These are phyloP conservation scores for Caiman crocodilus DNA, from an alignment of 2,797 vertebrate genomes.

Conservation along the genomic window DNA sequence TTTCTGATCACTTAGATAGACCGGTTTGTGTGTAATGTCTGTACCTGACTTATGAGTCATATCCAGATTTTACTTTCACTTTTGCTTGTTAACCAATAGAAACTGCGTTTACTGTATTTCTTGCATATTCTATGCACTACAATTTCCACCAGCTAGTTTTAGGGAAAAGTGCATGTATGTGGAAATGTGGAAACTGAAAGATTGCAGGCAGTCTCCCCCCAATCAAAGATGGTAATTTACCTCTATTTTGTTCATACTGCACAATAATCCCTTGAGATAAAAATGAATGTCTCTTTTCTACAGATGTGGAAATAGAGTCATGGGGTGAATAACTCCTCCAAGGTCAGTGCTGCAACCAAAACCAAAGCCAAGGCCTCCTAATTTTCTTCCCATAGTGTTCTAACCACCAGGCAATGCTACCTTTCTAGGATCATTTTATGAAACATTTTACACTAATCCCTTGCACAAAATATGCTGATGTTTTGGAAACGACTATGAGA, in stretches of 20 bases:
- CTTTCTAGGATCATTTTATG: conserved; percentile 11
- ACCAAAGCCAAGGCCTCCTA: neutral
- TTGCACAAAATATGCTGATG: conserved; percentile 49
- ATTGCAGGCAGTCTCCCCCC: conserved; percentile 26
- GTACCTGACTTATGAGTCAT: too few species aligned
- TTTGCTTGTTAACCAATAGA: too few species aligned
- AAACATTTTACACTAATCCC: conserved; percentile 11
- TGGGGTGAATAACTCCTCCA: conserved; percentile 32
- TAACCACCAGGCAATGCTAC: conserved; percentile 55
- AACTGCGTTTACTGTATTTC: too few species aligned
- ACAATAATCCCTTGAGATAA: conserved; percentile 48
- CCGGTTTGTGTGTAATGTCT: too few species aligned
- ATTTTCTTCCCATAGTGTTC: conserved; percentile 34
- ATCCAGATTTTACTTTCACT: too few species aligned
- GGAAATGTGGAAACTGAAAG: conserved; percentile 22
- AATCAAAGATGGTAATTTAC: conserved; percentile 22
- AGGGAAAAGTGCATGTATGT: too few species aligned
- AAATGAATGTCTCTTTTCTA: conserved; percentile 53
- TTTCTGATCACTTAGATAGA: too few species aligned
- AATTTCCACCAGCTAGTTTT: too few species aligned
- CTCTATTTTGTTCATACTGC: conserved; percentile 61
- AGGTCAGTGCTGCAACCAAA: conserved; percentile 19
- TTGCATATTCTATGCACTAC: too few species aligned
- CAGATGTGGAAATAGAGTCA: conserved; percentile 29
- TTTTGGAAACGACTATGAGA: conserved; percentile 37